Percentiles rank a stretch among this genome's conserved stretches.
Evolutionary conservation across 2,113 vertebrate species (phyloP).

Genomic region (Boulengeromyrus knoepffleri): DNA sequence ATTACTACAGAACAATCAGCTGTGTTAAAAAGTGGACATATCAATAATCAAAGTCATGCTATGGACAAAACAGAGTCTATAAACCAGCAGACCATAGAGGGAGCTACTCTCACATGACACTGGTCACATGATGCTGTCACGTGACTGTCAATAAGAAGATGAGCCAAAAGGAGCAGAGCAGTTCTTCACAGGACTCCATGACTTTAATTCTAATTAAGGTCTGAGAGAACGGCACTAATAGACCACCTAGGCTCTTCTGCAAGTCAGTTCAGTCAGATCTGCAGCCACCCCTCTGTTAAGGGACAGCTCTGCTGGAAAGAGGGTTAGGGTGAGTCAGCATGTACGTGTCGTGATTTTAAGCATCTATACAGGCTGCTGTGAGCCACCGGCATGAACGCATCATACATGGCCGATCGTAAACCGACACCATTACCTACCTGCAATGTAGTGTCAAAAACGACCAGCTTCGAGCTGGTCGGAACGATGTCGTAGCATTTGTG

Average conservation of each 20-base stretch:
- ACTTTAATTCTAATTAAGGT: background rate
- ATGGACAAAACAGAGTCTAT: background rate
- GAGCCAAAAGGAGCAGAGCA: background rate
- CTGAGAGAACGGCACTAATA: background rate
- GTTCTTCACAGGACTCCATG: background rate
- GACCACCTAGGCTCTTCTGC: background rate
- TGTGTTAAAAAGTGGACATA: background rate
- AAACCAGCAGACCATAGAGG: background rate
- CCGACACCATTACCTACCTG: slow-evolving; percentile 65
- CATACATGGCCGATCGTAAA: background rate
- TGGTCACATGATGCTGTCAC: background rate
- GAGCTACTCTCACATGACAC: background rate
- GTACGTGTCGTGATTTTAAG: background rate
- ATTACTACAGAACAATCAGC: background rate
- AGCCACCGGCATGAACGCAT: background rate
- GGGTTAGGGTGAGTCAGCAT: background rate
- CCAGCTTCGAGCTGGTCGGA: slow-evolving; percentile 95
- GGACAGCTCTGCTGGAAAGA: background rate
- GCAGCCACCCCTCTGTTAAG: background rate
- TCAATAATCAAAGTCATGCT: background rate
- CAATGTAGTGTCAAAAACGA: slow-evolving; percentile 96
- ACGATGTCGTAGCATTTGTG: slow-evolving; percentile 99
- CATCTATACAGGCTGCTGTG: background rate
- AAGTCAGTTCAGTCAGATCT: background rate
- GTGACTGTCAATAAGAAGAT: background rate